phyloP scores from a whole-genome alignment of 2,888 invertebrate genomes.

The Noctua janthina region DNA sequence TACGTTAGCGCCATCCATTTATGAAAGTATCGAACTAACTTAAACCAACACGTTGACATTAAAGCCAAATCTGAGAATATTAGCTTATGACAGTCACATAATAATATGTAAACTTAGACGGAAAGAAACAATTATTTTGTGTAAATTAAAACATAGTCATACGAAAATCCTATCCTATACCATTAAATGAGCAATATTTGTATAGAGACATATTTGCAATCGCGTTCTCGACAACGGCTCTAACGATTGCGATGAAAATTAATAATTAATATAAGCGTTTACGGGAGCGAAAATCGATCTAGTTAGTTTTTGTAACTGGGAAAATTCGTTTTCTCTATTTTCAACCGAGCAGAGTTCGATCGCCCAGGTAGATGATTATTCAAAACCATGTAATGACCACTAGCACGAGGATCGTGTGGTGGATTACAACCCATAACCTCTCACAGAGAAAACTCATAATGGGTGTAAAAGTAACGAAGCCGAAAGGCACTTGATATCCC shows the following conservation, averaged over 20 bases:
- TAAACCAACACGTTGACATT: no score
- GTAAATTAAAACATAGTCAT: neutral
- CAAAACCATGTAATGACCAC: neutral
- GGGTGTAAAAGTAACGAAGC: neutral
- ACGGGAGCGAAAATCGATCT: neutral
- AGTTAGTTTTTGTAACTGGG: neutral
- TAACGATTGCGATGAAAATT: neutral
- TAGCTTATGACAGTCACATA: neutral
- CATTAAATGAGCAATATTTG: neutral
- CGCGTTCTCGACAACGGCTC: neutral
- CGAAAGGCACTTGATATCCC: no score
- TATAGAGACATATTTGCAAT: neutral
- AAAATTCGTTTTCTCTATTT: neutral
- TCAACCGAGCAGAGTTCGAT: neutral
- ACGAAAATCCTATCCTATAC: neutral
- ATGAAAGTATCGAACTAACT: no score
- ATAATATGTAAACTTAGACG: neutral
- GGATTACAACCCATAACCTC: neutral
- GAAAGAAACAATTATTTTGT: neutral
- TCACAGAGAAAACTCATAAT: neutral
- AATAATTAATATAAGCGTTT: no score
- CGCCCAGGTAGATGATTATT: neutral
- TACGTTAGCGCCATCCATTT: no score
- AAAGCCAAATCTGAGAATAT: neutral
- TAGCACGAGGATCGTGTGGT: neutral